phyloP scores from a whole-genome alignment of 2,113 vertebrate genomes.

The Nothoprocta perdicaria region DNA sequence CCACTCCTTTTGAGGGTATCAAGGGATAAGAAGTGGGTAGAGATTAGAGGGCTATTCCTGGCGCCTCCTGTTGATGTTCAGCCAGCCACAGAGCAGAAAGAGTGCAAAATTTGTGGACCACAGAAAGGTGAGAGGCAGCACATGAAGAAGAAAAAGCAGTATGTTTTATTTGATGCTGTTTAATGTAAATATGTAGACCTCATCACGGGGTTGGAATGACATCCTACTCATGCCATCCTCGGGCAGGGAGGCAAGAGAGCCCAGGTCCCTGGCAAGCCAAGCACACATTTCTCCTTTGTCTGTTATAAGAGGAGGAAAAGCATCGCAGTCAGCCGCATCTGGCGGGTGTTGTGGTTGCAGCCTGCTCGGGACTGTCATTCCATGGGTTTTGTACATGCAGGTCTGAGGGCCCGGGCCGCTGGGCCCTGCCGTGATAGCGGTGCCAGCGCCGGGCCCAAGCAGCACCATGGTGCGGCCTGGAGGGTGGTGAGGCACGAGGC shows the following conservation, averaged over 20 bases:
- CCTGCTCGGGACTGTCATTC: rapidly evolving
- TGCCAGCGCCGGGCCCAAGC: not conserved
- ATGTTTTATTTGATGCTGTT: not conserved
- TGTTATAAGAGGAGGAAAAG: not conserved
- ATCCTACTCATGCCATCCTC: not conserved
- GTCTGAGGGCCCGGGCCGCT: not conserved
- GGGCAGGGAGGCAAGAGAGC: not conserved
- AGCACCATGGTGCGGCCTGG: too few species aligned
- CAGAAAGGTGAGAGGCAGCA: not conserved
- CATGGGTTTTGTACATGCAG: not conserved
- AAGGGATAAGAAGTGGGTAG: slow-evolving; percentile 4
- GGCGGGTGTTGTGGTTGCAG: not conserved
- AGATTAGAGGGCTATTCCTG: slow-evolving; percentile 46
- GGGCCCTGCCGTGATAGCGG: not conserved
- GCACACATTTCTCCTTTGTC: not conserved
- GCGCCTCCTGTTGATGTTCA: slow-evolving; percentile 15
- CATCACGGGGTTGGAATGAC: not conserved
- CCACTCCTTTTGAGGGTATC: not conserved
- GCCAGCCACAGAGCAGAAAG: not conserved
- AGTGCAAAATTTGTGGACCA: not conserved
- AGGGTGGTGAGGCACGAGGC: too few species aligned
- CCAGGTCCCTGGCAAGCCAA: not conserved
- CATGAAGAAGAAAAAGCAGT: not conserved
- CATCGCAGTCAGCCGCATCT: rapidly evolving
- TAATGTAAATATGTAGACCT: not conserved